Percentiles rank a stretch among this genome's conserved stretches.
phyloP scores from a whole-genome alignment of 2,888 invertebrate species.

The Kryphioiulus occultus region DNA sequence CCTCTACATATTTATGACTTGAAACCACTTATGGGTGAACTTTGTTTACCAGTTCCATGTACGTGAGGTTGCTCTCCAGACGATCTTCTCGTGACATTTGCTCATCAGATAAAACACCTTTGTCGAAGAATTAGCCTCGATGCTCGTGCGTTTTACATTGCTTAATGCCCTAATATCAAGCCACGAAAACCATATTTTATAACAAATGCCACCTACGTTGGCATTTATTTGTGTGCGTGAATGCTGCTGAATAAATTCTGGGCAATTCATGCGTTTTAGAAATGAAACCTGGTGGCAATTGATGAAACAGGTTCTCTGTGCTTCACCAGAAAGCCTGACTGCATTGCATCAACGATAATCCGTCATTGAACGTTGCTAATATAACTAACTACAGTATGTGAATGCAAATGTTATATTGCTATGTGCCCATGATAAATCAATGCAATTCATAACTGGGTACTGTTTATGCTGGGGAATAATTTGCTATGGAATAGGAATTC shows the following conservation, averaged over 20 bases:
- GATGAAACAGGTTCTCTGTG: too few relatives aligned
- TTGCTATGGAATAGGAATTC: too few relatives aligned
- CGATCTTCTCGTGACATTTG: neutral
- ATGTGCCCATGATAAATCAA: too few relatives aligned
- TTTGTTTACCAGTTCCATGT: neutral
- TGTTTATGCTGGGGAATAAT: too few relatives aligned
- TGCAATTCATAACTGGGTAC: too few relatives aligned
- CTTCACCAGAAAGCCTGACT: too few relatives aligned
- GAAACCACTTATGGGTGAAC: neutral
- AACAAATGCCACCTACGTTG: neutral
- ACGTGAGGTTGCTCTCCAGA: neutral
- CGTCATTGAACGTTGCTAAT: too few relatives aligned
- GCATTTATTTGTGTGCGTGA: neutral
- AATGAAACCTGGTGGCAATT: neutral
- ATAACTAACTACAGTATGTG: too few relatives aligned
- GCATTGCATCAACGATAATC: too few relatives aligned
- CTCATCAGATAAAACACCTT: neutral
- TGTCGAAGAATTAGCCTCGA: neutral
- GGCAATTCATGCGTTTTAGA: neutral
- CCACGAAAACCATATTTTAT: neutral
- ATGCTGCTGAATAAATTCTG: neutral
- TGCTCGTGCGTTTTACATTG: neutral
- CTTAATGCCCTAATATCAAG: constrained; percentile 5
- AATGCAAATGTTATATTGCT: too few relatives aligned
- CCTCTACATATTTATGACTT: neutral